Conservation (phyloP, 2,113 vertebrate species). For the Thermophis baileyi region DNA sequence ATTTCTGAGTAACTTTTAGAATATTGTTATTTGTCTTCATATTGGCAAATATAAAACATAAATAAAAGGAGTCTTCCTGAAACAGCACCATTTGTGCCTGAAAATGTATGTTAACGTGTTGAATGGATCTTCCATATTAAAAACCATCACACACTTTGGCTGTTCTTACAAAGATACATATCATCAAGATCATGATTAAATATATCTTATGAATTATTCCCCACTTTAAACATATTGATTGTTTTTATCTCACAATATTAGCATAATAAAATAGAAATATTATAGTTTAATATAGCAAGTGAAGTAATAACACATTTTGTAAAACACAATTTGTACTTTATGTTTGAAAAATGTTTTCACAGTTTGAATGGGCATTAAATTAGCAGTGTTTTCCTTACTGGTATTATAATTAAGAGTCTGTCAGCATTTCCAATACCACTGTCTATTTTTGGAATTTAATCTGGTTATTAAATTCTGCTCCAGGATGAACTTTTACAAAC, state of each 20-base stretch:
- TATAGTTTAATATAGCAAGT: slow-evolving; percentile 51
- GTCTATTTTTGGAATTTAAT: slow-evolving; percentile 52
- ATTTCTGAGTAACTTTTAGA: not conserved
- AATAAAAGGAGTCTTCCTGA: not conserved
- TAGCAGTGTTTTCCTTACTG: slow-evolving; percentile 58
- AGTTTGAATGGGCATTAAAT: slow-evolving; percentile 48
- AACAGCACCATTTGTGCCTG: not conserved
- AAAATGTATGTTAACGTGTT: not conserved
- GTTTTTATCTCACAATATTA: slow-evolving; percentile 24
- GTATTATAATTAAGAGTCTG: slow-evolving; percentile 47
- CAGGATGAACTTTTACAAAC: slow-evolving; percentile 46
- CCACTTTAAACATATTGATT: not conserved
- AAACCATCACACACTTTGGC: not conserved
- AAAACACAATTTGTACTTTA: slow-evolving; percentile 52
- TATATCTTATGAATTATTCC: slow-evolving; percentile 9
- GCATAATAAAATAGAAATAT: slow-evolving; percentile 51
- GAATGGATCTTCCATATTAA: not conserved
- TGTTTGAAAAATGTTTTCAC: slow-evolving; percentile 52
- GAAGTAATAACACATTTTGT: slow-evolving; percentile 50
- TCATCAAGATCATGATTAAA: not conserved
- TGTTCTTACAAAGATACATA: not conserved
- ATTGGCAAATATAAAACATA: not conserved
- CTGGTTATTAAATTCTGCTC: slow-evolving; percentile 34
- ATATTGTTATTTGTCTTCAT: not conserved
- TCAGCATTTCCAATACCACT: slow-evolving; percentile 59